Evolutionary conservation across 2,888 invertebrate species (phyloP).

Genomic region (Hirtodrosophila duncani): DNA sequence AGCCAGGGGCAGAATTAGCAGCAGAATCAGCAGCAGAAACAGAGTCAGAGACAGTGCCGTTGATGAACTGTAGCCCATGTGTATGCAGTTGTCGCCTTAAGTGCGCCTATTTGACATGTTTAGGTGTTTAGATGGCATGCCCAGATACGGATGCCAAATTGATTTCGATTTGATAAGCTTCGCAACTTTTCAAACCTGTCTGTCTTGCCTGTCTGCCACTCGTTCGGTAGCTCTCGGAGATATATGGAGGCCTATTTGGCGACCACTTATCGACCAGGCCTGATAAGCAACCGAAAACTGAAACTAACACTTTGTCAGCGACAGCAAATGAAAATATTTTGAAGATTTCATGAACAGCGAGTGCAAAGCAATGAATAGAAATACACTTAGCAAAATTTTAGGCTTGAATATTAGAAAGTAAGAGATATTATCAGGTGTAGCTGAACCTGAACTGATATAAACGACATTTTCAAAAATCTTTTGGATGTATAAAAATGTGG

Average conservation of each 20-base stretch:
- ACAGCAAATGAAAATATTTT: conserved; percentile 17
- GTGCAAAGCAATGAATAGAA: no score
- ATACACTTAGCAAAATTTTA: no score
- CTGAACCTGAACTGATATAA: no score
- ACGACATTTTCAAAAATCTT: no score
- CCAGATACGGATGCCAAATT: conserved; percentile 54
- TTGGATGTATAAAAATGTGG: no score
- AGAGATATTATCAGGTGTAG: no score
- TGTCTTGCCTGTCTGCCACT: conserved; percentile 42
- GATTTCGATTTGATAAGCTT: conserved; percentile 63
- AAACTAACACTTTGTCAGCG: no score
- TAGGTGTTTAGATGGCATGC: conserved; percentile 62
- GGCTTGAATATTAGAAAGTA: no score
- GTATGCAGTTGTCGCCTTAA: conserved; percentile 52
- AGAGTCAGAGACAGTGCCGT: no score
- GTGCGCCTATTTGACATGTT: conserved; percentile 61
- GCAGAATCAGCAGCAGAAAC: no score
- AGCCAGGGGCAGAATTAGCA: no score
- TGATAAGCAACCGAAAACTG: no score
- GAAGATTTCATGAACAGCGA: conserved; percentile 8
- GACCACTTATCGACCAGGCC: conserved; percentile 19
- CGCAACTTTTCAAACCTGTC: conserved; percentile 36
- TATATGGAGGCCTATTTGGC: conserved; percentile 45
- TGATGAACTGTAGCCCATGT: conserved; percentile 54
- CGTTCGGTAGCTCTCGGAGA: conserved; percentile 55